phyloP scores from a whole-genome alignment of 2,113 vertebrate species.

The Lichenostomus cassidix region DNA sequence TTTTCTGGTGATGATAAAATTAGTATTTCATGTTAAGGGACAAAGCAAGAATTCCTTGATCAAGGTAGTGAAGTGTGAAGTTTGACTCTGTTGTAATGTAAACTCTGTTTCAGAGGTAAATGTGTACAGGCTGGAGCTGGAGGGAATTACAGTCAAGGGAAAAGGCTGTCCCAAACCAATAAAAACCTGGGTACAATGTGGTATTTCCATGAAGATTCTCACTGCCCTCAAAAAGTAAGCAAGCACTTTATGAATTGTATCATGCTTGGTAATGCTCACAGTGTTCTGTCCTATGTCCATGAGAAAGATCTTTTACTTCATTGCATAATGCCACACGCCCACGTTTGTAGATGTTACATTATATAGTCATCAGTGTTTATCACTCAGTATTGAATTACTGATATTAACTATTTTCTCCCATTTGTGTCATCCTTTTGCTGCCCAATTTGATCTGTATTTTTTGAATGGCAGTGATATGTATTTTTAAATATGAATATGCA shows the following conservation, averaged over 20 bases:
- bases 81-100: background rate
- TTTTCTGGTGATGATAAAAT: background rate
- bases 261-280: background rate
- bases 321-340: background rate
- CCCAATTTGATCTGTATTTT: background rate
- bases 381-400: background rate
- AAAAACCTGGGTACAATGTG: slow-evolving; percentile 98
- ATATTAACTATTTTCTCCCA: background rate
- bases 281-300: background rate
- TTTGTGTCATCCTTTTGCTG: background rate
- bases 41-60: background rate
- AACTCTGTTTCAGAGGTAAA: slow-evolving; percentile 85
- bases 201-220: slow-evolving; percentile 98
- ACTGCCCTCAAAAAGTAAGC: slow-evolving; percentile 93
- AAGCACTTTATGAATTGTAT: background rate
- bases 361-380: background rate
- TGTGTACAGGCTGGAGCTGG: slow-evolving; percentile 88
- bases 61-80: background rate
- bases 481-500: background rate
- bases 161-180: slow-evolving; percentile 98
- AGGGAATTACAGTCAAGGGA: slow-evolving; percentile 94
- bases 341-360: background rate
- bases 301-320: background rate
- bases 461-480: background rate
- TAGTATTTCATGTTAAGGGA: background rate